Evolutionary conservation across 2,888 invertebrate genomes (phyloP).

Genomic region (Schizotus pectinicornis): DNA sequence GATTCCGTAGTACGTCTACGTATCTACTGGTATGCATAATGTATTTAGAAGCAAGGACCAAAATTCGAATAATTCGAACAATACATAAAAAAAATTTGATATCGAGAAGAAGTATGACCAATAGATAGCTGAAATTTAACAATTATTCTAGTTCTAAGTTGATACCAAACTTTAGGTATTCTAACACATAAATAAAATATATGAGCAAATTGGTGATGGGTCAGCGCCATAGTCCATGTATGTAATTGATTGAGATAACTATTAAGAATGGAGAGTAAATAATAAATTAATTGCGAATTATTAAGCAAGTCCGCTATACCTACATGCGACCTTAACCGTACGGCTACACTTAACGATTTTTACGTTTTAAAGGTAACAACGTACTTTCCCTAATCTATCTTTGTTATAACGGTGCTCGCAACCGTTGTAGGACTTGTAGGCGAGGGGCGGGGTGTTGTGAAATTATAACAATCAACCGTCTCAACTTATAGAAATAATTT

Average conservation of each 20-base stretch:
- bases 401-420: slow-evolving; percentile 1
- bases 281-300: slow-evolving; percentile 16
- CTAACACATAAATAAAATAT: no score
- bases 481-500: not conserved
- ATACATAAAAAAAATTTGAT: no score
- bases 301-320: not conserved
- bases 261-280: not conserved
- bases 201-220: not conserved
- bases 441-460: not conserved
- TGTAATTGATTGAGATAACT: no score
- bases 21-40: no score
- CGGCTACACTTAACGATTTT: slow-evolving; percentile 17
- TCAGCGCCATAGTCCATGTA: not conserved
- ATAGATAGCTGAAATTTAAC: no score
- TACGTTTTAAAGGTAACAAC: slow-evolving; percentile 26
- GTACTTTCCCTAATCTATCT: slow-evolving; percentile 27
- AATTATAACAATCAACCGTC: not conserved
- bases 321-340: slow-evolving; percentile 24
- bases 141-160: no score
- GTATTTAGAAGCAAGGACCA: no score
- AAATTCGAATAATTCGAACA: no score
- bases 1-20: no score
- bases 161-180: no score
- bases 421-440: slow-evolving; percentile 2
- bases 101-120: no score